A percentile compares a stretch with the other conserved stretches of the same genome.
Evolutionary conservation across 1,140 invertebrate species (phyloP).

Genomic region (Archegozetes longisetosus): DNA sequence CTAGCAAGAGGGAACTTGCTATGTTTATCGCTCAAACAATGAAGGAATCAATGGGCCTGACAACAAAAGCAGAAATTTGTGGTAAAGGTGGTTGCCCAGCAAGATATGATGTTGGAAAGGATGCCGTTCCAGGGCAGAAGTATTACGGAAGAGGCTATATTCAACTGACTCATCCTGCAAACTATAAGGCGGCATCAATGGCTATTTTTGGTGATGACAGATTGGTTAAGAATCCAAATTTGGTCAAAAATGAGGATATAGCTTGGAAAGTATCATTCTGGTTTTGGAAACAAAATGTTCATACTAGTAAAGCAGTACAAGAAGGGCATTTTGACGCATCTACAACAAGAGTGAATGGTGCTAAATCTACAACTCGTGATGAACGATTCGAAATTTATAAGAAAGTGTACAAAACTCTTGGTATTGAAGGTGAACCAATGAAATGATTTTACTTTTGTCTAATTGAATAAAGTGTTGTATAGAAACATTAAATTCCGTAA

Average conservation of each 20-base stretch:
- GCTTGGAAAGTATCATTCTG: constrained; percentile 2
- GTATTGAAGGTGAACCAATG: too few relatives aligned
- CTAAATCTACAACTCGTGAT: too few relatives aligned
- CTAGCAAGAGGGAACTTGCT: too few relatives aligned
- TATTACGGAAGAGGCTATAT: constrained; percentile 1
- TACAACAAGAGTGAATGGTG: too few relatives aligned
- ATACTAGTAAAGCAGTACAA: too few relatives aligned
- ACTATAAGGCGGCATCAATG: not conserved
- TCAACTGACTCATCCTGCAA: not conserved
- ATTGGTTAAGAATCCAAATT: constrained; percentile 2
- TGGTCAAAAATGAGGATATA: constrained; percentile 2
- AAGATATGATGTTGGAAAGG: not conserved
- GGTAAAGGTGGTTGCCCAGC: not conserved
- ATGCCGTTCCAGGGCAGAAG: not conserved
- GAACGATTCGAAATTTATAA: too few relatives aligned
- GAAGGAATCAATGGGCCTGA: not conserved
- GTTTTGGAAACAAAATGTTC: constrained; percentile 6
- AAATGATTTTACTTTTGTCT: too few relatives aligned
- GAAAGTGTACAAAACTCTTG: too few relatives aligned
- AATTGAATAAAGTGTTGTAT: too few relatives aligned
- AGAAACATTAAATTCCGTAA: too few relatives aligned
- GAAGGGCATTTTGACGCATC: too few relatives aligned
- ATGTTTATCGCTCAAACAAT: not conserved
- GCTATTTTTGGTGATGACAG: not conserved
- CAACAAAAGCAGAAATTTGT: not conserved